Evolutionary conservation across 2,888 invertebrate species (phyloP), one percentile per base, ranked within the genome.

Genomic region (Erebia ligea): DNA sequence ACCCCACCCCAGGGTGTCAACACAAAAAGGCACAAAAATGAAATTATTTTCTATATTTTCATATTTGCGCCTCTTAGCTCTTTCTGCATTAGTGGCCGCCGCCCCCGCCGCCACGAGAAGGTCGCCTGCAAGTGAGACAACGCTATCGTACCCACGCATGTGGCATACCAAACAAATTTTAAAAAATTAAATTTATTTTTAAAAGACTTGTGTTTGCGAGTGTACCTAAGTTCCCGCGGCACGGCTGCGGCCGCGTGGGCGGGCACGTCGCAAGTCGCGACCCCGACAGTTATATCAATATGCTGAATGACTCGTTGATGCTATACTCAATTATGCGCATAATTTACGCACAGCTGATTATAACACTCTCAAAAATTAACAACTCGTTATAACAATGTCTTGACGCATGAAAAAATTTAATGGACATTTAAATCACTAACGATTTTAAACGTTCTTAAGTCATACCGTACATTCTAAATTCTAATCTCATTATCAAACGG

Each of bases 261-360:
- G 89, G 79, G 73, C 80, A 78, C 80, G 80, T 79, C 88, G 89
- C 85, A 42, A 59, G 59, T 61, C 88, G 82, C 83, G 84, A 82
- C 84, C 82, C 84, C 81, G 83, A 91, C 91, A 90, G 91, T 91
- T 91, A 91, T 90, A 86, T 84, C 88, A 91, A 91, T 87, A 90
- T 83, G 77, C 81, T 80, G 80, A 80, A 81, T 82, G 82, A 80
- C 75, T 75, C 67, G 74, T 76, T 77, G 76, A 79, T 78, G 76
- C 73, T 74, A 78, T 78, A 75, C 80, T 73, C 76, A 75, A 76
- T 77, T 77, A 78, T 75, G 74, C 73, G 66, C 75, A 72, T 75
- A 76, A 67, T 75, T 72, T 71, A 75, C 61, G 19, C 67, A 66
- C 62, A 69, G 64, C 54, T 73, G 73, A 75, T 76, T 64, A 73